These are phyloP conservation scores for Tinea trinotella DNA, from an alignment of 2,888 invertebrate genomes.

Conservation along the genomic window DNA sequence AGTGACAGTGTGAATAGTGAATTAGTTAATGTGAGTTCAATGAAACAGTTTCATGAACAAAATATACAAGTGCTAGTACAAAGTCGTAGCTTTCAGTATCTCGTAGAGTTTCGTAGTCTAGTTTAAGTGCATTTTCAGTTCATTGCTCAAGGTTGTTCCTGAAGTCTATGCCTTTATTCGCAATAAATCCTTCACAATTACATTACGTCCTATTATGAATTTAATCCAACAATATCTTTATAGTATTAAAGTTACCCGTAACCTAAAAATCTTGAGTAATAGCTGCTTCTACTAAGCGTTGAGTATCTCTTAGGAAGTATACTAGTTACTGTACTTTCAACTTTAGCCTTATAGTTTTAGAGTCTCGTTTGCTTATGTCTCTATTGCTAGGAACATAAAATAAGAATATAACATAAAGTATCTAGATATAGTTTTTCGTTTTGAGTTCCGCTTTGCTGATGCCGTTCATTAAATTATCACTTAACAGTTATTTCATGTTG, in stretches of 20 bases:
- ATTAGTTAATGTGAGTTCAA: not conserved
- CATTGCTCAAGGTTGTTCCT: not conserved
- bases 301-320: not conserved
- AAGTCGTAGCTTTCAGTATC: not conserved
- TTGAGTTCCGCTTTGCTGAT: not conserved
- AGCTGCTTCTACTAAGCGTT: not conserved
- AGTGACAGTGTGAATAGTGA: constrained; percentile 33
- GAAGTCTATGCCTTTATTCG: too few relatives aligned
- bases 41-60: too few relatives aligned
- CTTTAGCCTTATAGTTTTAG: not conserved
- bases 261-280: constrained; percentile 6
- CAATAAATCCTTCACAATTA: too few relatives aligned
- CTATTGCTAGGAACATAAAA: not conserved
- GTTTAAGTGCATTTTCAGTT: not conserved
- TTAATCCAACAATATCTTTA: not conserved
- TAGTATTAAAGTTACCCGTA: not conserved
- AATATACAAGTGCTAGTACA: not conserved
- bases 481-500: not conserved
- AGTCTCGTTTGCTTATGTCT: not conserved
- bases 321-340: not conserved
- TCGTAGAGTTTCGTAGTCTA: not conserved
- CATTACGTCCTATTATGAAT: too few relatives aligned
- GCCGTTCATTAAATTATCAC: not conserved
- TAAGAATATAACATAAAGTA: not conserved
- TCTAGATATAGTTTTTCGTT: not conserved